These are phyloP conservation scores for Planococcus citri DNA, from an alignment of 1,140 invertebrate genomes.

Conservation along the genomic window DNA sequence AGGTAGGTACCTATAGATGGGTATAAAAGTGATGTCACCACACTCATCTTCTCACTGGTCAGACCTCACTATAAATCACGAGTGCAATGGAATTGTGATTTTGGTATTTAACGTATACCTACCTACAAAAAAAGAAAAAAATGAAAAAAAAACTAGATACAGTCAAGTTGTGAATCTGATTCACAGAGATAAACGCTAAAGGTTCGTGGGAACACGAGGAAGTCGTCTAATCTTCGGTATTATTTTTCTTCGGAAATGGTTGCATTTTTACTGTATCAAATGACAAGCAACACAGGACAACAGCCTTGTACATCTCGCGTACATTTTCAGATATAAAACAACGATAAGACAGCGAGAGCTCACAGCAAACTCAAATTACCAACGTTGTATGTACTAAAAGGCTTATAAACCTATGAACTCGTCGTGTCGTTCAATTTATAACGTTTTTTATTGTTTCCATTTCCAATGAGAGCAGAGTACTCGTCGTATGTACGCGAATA, in stretches of 20 bases:
- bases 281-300: background rate
- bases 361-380: conserved; percentile 7
- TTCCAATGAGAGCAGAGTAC: background rate
- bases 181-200: background rate
- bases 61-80: too few species aligned
- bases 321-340: background rate
- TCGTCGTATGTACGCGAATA: too few species aligned
- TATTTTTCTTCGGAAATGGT: background rate
- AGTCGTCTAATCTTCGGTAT: background rate
- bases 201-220: background rate
- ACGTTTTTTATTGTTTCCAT: too few species aligned
- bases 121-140: background rate
- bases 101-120: too few species aligned
- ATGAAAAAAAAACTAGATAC: too few species aligned
- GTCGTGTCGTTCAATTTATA: too few species aligned
- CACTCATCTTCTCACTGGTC: too few species aligned
- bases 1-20: too few species aligned
- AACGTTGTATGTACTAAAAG: background rate
- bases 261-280: background rate
- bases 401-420: background rate
- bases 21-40: too few species aligned
- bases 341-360: background rate
- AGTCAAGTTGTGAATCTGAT: background rate
- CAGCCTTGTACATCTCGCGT: background rate
- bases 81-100: too few species aligned